phyloP scores from a whole-genome alignment of 2,113 vertebrate genomes.

The Nothoprocta perdicaria region DNA sequence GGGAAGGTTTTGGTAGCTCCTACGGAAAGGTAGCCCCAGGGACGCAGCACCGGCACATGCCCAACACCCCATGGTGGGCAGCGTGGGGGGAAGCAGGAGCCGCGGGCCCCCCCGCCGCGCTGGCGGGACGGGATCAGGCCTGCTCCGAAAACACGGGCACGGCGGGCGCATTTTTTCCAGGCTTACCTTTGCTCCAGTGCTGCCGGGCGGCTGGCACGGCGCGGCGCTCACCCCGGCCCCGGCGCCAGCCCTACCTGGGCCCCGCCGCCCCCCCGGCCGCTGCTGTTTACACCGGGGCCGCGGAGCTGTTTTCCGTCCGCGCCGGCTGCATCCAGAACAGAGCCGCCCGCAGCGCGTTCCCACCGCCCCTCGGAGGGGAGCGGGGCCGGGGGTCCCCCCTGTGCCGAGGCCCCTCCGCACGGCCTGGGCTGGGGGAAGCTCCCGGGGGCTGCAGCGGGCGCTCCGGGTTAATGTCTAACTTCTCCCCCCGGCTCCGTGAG shows the following conservation, averaged over 20 bases:
- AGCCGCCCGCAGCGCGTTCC: slow-evolving; percentile 58
- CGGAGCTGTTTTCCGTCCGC: neutral
- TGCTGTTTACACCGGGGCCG: neutral
- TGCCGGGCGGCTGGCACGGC: neutral
- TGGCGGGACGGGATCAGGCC: neutral
- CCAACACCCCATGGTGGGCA: neutral
- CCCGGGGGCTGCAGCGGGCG: neutral
- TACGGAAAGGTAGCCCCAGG: accelerated
- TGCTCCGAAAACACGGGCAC: neutral
- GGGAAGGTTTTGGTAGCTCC: neutral
- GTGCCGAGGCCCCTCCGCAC: neutral
- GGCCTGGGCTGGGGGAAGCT: neutral
- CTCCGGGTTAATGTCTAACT: slow-evolving; percentile 58
- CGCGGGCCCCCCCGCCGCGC: neutral
- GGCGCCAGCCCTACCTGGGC: neutral
- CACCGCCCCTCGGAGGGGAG: slow-evolving; percentile 60
- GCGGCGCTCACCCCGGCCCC: neutral
- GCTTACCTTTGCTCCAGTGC: slow-evolving; percentile 53
- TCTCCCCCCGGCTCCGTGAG: neutral
- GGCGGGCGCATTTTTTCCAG: slow-evolving; percentile 41
- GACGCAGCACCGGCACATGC: neutral
- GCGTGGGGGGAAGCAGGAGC: neutral
- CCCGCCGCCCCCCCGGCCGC: neutral
- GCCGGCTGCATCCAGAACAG: slow-evolving; percentile 1
- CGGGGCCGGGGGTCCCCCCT: neutral